phyloP scores from a whole-genome alignment of 1,140 invertebrate species.

The Drosophila leontia region DNA sequence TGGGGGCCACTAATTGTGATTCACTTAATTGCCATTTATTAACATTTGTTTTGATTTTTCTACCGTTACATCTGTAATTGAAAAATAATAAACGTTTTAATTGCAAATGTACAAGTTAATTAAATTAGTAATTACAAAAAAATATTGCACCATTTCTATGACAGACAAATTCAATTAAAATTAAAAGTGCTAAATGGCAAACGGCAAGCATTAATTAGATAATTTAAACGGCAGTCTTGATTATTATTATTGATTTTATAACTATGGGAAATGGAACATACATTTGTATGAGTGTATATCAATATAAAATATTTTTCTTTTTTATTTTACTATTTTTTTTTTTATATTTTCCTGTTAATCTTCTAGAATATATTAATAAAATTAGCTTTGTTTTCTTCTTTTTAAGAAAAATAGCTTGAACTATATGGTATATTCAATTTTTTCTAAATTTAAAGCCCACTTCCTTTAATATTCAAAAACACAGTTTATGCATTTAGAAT shows the following conservation, averaged over 20 bases:
- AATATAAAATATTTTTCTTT: no score
- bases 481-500: not conserved
- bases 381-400: not conserved
- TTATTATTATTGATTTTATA: no score
- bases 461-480: not conserved
- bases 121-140: constrained; percentile 41
- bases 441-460: not conserved
- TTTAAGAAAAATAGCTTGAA: no score
- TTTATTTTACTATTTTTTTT: no score
- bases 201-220: constrained; percentile 40
- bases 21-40: constrained; percentile 28
- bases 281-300: no score
- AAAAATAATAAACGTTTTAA: constrained; percentile 46
- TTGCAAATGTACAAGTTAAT: constrained; percentile 30
- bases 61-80: constrained; percentile 17
- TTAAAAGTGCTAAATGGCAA: constrained; percentile 24
- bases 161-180: constrained; percentile 1
- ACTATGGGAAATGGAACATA: no score
- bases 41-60: constrained; percentile 30
- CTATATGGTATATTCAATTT: not conserved
- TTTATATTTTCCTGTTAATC: no score
- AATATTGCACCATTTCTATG: constrained; percentile 20
- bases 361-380: no score
- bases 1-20: constrained; percentile 24
- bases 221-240: constrained; percentile 1